Evolutionary conservation across 2,888 invertebrate genomes (phyloP).

Genomic region (Catocala sponsa): DNA sequence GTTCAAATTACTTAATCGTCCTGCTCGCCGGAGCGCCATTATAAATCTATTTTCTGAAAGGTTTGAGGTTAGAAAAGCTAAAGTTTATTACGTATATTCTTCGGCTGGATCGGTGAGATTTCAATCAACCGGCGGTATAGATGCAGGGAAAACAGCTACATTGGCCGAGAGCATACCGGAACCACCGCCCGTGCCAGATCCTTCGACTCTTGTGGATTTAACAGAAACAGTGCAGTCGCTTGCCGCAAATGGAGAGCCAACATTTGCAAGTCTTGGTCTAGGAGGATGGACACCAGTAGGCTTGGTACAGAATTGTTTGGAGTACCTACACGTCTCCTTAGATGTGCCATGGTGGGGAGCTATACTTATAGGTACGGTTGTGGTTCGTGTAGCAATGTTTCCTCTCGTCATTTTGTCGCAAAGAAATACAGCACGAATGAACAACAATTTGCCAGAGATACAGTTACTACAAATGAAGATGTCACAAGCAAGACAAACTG

Average conservation of each 20-base stretch:
- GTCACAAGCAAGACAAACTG: slow-evolving; percentile 94
- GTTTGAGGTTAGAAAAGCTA: slow-evolving; percentile 84
- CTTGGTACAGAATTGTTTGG: slow-evolving; percentile 93
- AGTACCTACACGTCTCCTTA: slow-evolving; percentile 93
- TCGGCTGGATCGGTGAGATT: slow-evolving; percentile 74
- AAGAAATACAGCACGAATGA: slow-evolving; percentile 93
- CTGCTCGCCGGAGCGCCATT: slow-evolving; percentile 75
- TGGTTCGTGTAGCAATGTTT: slow-evolving; percentile 93
- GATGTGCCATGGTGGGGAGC: slow-evolving; percentile 98
- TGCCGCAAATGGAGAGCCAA: slow-evolving; percentile 90
- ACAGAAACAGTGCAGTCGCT: slow-evolving; percentile 76
- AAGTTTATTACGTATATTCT: slow-evolving; percentile 79
- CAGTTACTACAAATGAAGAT: slow-evolving; percentile 94
- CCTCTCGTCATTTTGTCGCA: slow-evolving; percentile 95
- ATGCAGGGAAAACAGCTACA: slow-evolving; percentile 64
- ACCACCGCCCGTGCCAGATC: slow-evolving; percentile 80
- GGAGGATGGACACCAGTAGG: slow-evolving; percentile 95
- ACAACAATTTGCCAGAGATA: slow-evolving; percentile 95
- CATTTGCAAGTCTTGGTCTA: slow-evolving; percentile 94
- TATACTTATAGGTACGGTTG: slow-evolving; percentile 93
- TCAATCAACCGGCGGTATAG: slow-evolving; percentile 67
- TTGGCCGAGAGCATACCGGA: slow-evolving; percentile 78
- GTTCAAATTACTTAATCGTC: slow-evolving; percentile 80
- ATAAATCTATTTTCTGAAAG: slow-evolving; percentile 76
- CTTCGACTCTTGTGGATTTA: slow-evolving; percentile 64